Percentiles rank a stretch among this genome's conserved stretches.
These are phyloP conservation scores for Platycercus adscitus DNA, from an alignment of 2,113 vertebrate genomes.

Conservation along the genomic window DNA sequence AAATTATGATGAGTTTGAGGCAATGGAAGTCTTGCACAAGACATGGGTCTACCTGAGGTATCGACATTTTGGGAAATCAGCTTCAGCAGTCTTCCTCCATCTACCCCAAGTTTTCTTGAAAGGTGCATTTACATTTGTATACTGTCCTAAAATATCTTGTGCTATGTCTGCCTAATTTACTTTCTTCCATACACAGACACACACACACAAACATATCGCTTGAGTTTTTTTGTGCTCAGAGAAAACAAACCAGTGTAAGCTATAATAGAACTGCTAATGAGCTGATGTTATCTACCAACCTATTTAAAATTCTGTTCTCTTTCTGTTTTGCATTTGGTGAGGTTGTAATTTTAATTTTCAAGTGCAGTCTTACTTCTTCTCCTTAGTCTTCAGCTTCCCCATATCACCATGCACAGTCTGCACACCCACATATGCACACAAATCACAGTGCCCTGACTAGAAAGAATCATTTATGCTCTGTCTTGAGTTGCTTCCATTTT, in stretches of 20 bases:
- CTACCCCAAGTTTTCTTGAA: not conserved
- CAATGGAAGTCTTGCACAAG: not conserved
- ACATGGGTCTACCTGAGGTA: not conserved
- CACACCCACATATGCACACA: not conserved
- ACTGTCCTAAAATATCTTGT: conserved; percentile 37
- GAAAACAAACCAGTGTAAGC: conserved; percentile 63
- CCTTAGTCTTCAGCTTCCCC: not conserved
- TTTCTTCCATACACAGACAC: conserved; percentile 41
- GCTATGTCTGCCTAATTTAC: conserved; percentile 62
- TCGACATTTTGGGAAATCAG: not conserved
- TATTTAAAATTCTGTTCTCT: conserved; percentile 70
- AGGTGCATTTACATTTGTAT: conserved; percentile 18
- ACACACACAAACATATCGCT: conserved; percentile 30
- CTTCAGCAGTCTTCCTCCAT: not conserved
- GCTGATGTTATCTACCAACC: conserved; percentile 67
- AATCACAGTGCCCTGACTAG: not conserved
- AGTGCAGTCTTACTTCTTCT: not conserved
- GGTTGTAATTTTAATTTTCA: conserved; percentile 66
- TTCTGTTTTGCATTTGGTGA: conserved; percentile 62
- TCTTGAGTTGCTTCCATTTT: not conserved
- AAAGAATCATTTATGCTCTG: not conserved
- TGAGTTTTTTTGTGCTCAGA: not conserved
- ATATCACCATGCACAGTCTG: not conserved
- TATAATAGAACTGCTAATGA: conserved; percentile 74
- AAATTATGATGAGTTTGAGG: not conserved